These are phyloP conservation scores for Lytechinus pictus DNA, from an alignment of 35 echinoderm and acorn worm genomes.

Conservation along the genomic window DNA sequence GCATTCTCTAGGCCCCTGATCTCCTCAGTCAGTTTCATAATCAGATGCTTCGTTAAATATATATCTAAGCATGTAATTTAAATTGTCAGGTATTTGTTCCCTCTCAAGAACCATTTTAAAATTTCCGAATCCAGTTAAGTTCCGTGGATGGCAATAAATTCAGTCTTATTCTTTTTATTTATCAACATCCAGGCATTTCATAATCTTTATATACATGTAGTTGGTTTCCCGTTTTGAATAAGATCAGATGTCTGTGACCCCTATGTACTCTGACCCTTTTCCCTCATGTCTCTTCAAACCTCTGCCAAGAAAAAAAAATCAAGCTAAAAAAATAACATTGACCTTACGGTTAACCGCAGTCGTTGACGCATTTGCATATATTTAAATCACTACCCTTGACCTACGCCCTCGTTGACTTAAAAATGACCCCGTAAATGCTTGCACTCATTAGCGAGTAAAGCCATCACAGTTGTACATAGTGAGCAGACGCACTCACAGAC, in stretches of 20 bases:
- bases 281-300: background rate
- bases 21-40: no score
- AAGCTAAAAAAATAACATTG: constrained; percentile 1
- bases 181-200: no score
- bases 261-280: background rate
- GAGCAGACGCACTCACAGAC: background rate
- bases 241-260: background rate
- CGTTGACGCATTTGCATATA: constrained; percentile 11
- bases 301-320: background rate
- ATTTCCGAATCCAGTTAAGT: no score
- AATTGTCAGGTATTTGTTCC: no score
- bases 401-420: background rate
- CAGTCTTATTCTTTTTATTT: no score
- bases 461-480: background rate
- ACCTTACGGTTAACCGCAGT: constrained; percentile 16
- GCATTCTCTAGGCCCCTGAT: no score
- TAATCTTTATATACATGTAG: no score
- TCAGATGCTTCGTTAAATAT: no score
- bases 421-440: background rate
- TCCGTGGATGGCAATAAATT: no score
- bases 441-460: background rate
- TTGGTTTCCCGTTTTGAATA: background rate
- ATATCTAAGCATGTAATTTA: no score
- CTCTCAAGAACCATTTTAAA: no score
- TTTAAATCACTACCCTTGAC: constrained; percentile 3